A percentile compares a stretch with the other conserved stretches of the same genome.
Evolutionary conservation across 23 tunicate species (phyloP).

Genomic region (Halocynthia aurantium): DNA sequence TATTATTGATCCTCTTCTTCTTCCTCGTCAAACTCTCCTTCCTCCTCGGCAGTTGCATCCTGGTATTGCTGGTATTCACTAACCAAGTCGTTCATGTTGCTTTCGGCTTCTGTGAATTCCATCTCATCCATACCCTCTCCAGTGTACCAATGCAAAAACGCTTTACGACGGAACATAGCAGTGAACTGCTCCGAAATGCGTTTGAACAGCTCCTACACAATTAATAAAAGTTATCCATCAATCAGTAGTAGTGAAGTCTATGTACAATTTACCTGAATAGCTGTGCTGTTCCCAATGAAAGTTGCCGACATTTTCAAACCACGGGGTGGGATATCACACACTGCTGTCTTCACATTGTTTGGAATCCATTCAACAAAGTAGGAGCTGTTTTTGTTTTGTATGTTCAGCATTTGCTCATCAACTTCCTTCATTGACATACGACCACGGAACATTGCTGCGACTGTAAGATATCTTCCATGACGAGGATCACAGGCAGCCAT

Average conservation of each 20-base stretch:
- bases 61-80: conserved; percentile 87
- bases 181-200: conserved; percentile 88
- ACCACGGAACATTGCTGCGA: conserved; percentile 96
- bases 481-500: conserved; percentile 97
- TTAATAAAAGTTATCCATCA: not conserved
- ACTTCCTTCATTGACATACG: conserved; percentile 96
- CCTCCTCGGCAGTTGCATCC: conserved; percentile 85
- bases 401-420: conserved; percentile 86
- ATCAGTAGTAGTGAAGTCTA: not conserved
- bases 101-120: conserved; percentile 97
- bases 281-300: conserved; percentile 88
- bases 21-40: conserved; percentile 72
- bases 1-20: conserved; percentile 45
- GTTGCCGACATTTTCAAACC: conserved; percentile 89
- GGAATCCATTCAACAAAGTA: conserved; percentile 95
- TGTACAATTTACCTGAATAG: conserved; percentile 47
- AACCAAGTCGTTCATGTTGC: conserved; percentile 87
- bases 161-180: conserved; percentile 96
- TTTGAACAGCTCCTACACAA: conserved; percentile 67
- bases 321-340: conserved; percentile 86
- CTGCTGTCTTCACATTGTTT: conserved; percentile 89
- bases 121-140: conserved; percentile 99
- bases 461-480: conserved; percentile 86
- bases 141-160: conserved; percentile 99
- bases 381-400: conserved; percentile 84